Evolutionary conservation across 2,113 vertebrate genomes (phyloP), one percentile per base, ranked within the genome.

Genomic region (Mellivora capensis): DNA sequence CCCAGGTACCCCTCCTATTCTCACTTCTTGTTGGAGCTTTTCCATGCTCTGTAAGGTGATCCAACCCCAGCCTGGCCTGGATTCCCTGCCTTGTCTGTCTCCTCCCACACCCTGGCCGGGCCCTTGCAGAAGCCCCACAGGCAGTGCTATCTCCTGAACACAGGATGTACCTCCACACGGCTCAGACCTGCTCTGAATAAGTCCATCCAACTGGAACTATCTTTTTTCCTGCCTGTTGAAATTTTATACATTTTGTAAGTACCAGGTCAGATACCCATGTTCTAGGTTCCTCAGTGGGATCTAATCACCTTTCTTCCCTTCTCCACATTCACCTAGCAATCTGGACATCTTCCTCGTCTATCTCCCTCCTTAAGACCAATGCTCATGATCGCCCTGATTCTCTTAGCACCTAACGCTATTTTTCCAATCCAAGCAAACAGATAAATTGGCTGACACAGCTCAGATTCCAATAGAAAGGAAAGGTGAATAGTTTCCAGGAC

Each of bases 21-120:
- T 25, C 12, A 0, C 7, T 39, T 27, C 64, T 81, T 49, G 0
- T 29, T 49, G 27, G 29, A 52, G 52, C 37, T 49, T 52, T 44
- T 83, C 39, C 20, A 61, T 3, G 8, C 4, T 39, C 49, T 64
- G 9, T 2, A 47, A 8, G 7, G 15, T 3, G 18, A 39, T 3
- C 52, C 9, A 4, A 17, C 9, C 21, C 4, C 29, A 13, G 25
- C 37, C 52, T 37, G 49, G 23, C n/a, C 47, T 3, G 0, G 3
- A 11, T 34, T 62, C 18, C 13, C 21, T 0, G 1, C 31, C 44
- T 0, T 1, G 27, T 1, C 31, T 31, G 3, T 74, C 31, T n/a
- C 49, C 17, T 29, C 31, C 39, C 69, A 31, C 1, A 17, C 7
- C 42, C 6, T 54, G 1, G 17, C 12, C 4, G 21, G 4, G 17